Conservation (phyloP, 2,888 invertebrate species). For the Rhopalosiphum nymphaeae region DNA sequence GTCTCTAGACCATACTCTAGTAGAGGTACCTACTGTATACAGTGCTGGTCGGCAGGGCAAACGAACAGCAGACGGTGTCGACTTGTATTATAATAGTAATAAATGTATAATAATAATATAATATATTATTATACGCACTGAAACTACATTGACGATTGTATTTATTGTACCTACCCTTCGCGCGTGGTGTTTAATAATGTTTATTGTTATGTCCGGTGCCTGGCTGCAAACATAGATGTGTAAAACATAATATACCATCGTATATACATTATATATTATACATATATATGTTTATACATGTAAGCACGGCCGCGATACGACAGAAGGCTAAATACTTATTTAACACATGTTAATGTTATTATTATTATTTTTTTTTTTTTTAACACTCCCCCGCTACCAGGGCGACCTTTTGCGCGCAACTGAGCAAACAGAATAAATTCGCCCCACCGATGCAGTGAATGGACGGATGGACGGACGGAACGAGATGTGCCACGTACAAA, state of each 20-base stretch:
- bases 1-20: too few species aligned
- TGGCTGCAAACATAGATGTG: neutral
- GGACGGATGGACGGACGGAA: neutral
- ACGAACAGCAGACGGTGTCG: slow-evolving; percentile 23
- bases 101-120: neutral
- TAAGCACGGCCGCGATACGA: neutral
- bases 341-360: slow-evolving; percentile 63
- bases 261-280: neutral
- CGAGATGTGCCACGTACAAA: slow-evolving; percentile 52
- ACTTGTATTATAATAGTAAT: neutral
- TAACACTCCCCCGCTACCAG: neutral
- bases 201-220: slow-evolving; percentile 24
- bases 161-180: neutral
- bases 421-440: slow-evolving; percentile 61
- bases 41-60: neutral
- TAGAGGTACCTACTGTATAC: neutral
- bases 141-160: neutral
- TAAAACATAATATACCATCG: neutral
- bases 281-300: too few species aligned
- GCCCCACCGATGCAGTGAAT: neutral
- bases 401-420: slow-evolving; percentile 55
- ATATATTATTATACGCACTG: neutral
- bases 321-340: slow-evolving; percentile 65
- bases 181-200: neutral
- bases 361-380: slow-evolving; percentile 40